Evolutionary conservation across 1,140 invertebrate genomes (phyloP).

Genomic region (Schlechtendalia chinensis): DNA sequence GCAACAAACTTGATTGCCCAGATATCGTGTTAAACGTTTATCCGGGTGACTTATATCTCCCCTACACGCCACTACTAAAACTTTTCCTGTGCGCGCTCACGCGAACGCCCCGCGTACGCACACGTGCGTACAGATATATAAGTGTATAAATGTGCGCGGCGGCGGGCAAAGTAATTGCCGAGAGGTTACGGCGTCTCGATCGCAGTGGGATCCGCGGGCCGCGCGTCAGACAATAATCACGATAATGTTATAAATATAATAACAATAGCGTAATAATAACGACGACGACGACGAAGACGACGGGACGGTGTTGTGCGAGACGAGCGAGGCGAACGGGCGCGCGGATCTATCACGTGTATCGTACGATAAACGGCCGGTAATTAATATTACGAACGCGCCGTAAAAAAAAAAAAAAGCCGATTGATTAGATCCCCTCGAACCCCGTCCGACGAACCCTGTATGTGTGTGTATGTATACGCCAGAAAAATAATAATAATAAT

Average conservation of each 20-base stretch:
- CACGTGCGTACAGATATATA: no score
- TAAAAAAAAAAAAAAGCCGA: constrained; percentile 45
- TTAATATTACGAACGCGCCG: constrained; percentile 41
- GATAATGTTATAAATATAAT: constrained; percentile 27
- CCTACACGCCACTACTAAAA: no score
- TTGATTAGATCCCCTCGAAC: constrained; percentile 41
- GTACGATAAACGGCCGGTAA: constrained; percentile 44
- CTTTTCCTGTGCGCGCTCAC: no score
- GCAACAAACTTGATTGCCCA: no score
- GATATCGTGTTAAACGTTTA: not conserved
- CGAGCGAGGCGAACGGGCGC: constrained; percentile 12
- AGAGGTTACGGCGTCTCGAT: constrained; percentile 7
- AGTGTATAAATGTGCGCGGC: not conserved
- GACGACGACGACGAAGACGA: no score
- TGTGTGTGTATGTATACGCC: not conserved
- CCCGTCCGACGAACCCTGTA: not conserved
- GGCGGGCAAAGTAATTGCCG: no score
- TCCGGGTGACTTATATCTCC: no score
- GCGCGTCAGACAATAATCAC: constrained; percentile 44
- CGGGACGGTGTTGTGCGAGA: not conserved
- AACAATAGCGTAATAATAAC: constrained; percentile 10
- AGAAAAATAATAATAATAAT: not conserved
- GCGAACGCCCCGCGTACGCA: no score
- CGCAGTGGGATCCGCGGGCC: constrained; percentile 22
- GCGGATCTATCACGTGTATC: not conserved